Base-by-base conservation (phyloP, 1,140 invertebrate species). In the Centruroides vittatus region DNA sequence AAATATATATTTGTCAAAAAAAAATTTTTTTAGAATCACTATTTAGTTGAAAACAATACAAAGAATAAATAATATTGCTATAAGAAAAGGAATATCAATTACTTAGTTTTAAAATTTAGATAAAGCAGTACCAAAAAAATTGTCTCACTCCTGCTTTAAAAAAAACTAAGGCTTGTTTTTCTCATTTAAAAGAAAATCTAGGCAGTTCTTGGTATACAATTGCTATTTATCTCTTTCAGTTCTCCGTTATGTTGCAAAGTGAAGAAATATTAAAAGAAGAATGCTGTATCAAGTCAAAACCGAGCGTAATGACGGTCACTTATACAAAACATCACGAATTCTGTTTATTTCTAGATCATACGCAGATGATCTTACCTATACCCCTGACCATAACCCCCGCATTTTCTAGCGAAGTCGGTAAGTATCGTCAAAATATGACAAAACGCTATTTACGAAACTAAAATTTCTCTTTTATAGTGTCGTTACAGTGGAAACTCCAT, bases 341-440 rank as follows among this genome's bases (percentile, higher is more conserved):
- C 57, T 94, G 92, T 70, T 76, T 95, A 35, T 87, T 92, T 51
- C 81, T 89, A 46, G 81, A 84, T 65, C 88, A 93, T 68, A 89
- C 90, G 0, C 87, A 95, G 70, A 79, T 98, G 12, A 86, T 92
- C 60, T 76, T 98, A 35, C 89, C 93, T 7, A 90, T 98, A 72
- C 94, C 94, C 3, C 76, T 97, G 35, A 88, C 94, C 70, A 86
- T 93, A 4, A 96, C 93, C 3, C 93, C 93, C 46, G 86, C 88
- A 36, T 98, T 98, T 76, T 83, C 82, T 10, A 93, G 90, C 6
- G 82, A 91, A 70, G 78, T 88, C 68, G 84, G 85, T 87, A 76
- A 75, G 70, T 67, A 56, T 41, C 50, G 56, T 34, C 49, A 35
- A n/a, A 35, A 53, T 35, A 13, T n/a, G n/a, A n/a, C 48, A 53